Evolutionary conservation across 2,797 vertebrate species (phyloP).

Genomic region (Rachycentron canadum): DNA sequence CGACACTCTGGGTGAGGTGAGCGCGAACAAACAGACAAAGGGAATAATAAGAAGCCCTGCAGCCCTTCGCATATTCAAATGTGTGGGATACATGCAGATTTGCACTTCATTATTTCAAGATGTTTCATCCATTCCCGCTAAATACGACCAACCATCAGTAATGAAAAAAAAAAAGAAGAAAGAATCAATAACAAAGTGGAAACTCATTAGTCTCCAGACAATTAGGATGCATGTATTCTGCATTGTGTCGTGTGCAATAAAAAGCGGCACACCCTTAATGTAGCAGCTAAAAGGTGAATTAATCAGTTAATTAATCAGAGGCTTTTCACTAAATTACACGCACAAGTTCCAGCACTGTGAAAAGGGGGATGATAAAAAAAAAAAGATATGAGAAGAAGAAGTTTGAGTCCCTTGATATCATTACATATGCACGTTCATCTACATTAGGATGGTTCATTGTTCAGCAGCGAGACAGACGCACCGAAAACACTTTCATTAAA

Average conservation of each 20-base stretch:
- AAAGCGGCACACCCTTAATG: conserved; percentile 18
- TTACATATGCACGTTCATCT: conserved; percentile 30
- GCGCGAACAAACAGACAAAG: conserved; percentile 61
- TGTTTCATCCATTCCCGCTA: conserved; percentile 25
- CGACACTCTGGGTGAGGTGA: conserved; percentile 52
- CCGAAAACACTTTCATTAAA: conserved; percentile 9
- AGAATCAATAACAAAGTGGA: conserved; percentile 27
- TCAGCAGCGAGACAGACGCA: not conserved
- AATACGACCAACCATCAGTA: conserved; percentile 46
- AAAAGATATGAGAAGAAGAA: conserved; percentile 9
- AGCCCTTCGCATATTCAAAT: conserved; percentile 66
- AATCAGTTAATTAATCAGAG: conserved; percentile 69
- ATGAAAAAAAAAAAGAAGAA: conserved; percentile 19
- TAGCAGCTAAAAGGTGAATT: conserved; percentile 57
- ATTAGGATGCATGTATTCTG: conserved; percentile 43
- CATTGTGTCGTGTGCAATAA: conserved; percentile 22
- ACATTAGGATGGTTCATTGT: conserved; percentile 3
- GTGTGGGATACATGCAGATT: conserved; percentile 61
- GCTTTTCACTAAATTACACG: conserved; percentile 33
- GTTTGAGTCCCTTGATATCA: conserved; percentile 16
- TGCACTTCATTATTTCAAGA: conserved; percentile 69
- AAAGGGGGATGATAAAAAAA: conserved; percentile 13
- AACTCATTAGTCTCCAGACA: conserved; percentile 62
- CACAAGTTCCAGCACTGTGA: conserved; percentile 19
- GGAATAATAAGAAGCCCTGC: conserved; percentile 63